Evolutionary conservation across 2,113 vertebrate genomes (phyloP).

Genomic region (Gnathonemus longibarbis): DNA sequence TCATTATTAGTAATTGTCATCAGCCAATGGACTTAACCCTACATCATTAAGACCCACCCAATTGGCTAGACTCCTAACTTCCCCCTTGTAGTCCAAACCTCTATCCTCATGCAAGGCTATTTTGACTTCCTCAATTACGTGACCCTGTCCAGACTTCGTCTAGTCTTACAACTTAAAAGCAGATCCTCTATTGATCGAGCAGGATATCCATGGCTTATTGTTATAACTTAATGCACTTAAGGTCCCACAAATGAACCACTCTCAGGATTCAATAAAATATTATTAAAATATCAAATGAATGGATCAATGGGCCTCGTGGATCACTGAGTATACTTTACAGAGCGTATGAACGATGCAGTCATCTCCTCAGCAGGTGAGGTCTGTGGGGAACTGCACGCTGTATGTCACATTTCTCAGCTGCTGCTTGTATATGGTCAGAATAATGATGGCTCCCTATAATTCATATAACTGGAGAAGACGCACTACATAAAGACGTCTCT

Average conservation of each 20-base stretch:
- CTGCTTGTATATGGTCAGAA: neutral
- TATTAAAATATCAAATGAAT: neutral
- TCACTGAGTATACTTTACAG: neutral
- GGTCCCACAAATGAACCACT: neutral
- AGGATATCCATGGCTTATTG: neutral
- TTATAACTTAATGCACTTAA: slow-evolving; percentile 5
- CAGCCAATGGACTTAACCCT: neutral
- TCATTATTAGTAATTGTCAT: neutral
- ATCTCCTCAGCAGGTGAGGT: neutral
- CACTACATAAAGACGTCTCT: slow-evolving; percentile 48
- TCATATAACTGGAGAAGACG: slow-evolving; percentile 54
- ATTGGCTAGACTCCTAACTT: neutral
- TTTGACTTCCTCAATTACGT: neutral
- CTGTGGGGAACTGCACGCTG: neutral
- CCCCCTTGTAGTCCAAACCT: neutral
- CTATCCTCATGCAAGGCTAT: neutral
- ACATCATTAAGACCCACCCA: neutral
- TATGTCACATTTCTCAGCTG: neutral
- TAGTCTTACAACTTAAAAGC: slow-evolving; percentile 1
- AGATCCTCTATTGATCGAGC: neutral
- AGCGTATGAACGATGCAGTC: neutral
- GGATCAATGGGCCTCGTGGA: neutral
- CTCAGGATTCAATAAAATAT: neutral
- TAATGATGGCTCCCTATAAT: slow-evolving; percentile 29
- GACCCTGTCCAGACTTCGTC: neutral